These are phyloP conservation scores for Semaprochilodus insignis DNA, from an alignment of 2,797 vertebrate genomes.

Conservation along the genomic window DNA sequence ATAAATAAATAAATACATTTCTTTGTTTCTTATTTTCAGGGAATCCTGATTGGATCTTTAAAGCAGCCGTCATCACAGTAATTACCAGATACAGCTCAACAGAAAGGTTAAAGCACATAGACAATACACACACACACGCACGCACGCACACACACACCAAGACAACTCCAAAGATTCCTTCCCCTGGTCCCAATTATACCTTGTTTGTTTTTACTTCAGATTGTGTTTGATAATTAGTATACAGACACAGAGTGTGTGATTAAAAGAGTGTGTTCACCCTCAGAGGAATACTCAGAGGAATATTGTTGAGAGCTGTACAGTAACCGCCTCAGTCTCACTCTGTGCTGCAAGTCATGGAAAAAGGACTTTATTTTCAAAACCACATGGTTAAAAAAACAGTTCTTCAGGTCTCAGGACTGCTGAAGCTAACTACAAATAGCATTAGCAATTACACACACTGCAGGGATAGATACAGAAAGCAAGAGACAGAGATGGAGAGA, in stretches of 20 bases:
- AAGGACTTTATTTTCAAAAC: background rate
- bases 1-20: background rate
- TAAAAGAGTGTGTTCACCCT: conserved; percentile 38
- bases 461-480: background rate
- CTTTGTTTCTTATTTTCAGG: background rate
- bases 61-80: conserved; percentile 19
- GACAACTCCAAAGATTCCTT: conserved; percentile 35
- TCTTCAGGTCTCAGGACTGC: conserved; percentile 1
- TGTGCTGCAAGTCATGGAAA: background rate
- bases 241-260: conserved; percentile 40
- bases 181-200: conserved; percentile 48
- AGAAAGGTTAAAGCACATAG: background rate
- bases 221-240: conserved; percentile 38
- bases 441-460: conserved; percentile 32
- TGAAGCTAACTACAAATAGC: conserved; percentile 24
- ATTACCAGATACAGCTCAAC: conserved; percentile 35
- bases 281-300: conserved; percentile 35
- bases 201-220: conserved; percentile 50
- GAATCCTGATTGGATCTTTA: conserved; percentile 1
- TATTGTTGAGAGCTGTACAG: background rate
- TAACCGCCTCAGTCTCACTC: background rate
- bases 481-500: no score
- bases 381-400: background rate
- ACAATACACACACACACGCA: conserved; percentile 1
- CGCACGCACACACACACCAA: conserved; percentile 8